These are phyloP conservation scores for Ectropis grisescens DNA, from an alignment of 1,140 invertebrate genomes.

Conservation along the genomic window DNA sequence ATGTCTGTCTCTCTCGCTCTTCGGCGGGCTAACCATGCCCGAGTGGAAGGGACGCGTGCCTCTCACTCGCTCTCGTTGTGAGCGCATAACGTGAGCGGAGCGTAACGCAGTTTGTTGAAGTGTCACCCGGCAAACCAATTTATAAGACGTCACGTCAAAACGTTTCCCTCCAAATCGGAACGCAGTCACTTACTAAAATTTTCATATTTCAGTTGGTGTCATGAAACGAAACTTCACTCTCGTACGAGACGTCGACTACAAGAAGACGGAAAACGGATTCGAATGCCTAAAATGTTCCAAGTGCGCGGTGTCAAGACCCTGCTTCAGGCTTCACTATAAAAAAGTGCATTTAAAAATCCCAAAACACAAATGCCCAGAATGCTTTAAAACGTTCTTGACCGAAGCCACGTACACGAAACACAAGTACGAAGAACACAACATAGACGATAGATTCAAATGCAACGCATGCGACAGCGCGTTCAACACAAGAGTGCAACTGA, in stretches of 20 bases:
- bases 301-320: conserved; percentile 18
- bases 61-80: too few relatives aligned
- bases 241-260: conserved; percentile 35
- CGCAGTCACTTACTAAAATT: conserved; percentile 16
- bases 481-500: conserved; percentile 33
- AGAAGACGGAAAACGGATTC: conserved; percentile 18
- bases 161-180: too few relatives aligned
- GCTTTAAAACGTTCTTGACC: conserved; percentile 37
- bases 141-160: too few relatives aligned
- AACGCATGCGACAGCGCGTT: conserved; percentile 44
- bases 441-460: conserved; percentile 44
- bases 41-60: too few relatives aligned
- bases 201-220: conserved; percentile 16
- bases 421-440: conserved; percentile 35
- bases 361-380: conserved; percentile 24
- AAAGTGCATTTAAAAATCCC: conserved; percentile 42
- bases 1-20: too few relatives aligned
- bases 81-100: too few relatives aligned
- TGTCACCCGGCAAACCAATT: too few relatives aligned
- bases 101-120: too few relatives aligned
- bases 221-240: conserved; percentile 22
- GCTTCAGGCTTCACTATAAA: conserved; percentile 38
- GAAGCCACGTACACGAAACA: conserved; percentile 32
- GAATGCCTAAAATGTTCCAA: conserved; percentile 35
- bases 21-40: too few relatives aligned